Percentiles rank a stretch among this genome's conserved stretches.
These are phyloP conservation scores for Mycetomoellerius zeteki DNA, from an alignment of 1,140 invertebrate species.

Conservation along the genomic window DNA sequence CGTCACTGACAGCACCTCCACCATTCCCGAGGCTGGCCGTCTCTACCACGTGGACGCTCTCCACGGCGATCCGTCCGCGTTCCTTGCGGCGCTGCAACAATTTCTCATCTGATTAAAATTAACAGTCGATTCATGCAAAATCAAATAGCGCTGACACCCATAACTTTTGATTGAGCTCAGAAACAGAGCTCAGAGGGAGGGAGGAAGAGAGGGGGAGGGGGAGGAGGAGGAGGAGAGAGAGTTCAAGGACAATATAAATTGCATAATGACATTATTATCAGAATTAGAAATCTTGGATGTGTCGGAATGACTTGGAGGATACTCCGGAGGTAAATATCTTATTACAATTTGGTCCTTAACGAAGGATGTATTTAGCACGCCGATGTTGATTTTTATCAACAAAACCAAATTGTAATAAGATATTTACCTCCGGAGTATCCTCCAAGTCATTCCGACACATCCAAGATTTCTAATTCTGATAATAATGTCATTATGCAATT, in stretches of 20 bases:
- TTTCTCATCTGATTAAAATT: not conserved
- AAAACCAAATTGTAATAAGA: conserved; percentile 19
- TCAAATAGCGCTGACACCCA: not conserved
- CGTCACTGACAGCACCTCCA: conserved; percentile 74
- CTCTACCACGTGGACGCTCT: conserved; percentile 92
- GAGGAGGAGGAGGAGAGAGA: not conserved
- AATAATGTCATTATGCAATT: not conserved
- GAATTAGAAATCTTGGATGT: not conserved
- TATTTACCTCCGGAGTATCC: too few relatives aligned
- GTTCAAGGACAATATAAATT: not conserved
- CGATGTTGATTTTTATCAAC: not conserved
- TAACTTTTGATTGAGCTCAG: not conserved
- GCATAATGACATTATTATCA: not conserved
- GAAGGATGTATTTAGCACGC: not conserved
- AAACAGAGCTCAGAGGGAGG: not conserved
- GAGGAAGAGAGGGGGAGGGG: too few relatives aligned
- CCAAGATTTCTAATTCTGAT: not conserved
- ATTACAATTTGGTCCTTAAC: too few relatives aligned
- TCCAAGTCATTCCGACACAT: not conserved
- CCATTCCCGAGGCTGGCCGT: conserved; percentile 89
- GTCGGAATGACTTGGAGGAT: not conserved
- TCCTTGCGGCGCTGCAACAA: conserved; percentile 91
- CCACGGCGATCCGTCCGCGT: conserved; percentile 92
- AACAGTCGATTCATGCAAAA: not conserved
- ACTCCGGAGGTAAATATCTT: too few relatives aligned